Evolutionary conservation across 2,797 vertebrate species (phyloP).

Genomic region (Caiman crocodilus): DNA sequence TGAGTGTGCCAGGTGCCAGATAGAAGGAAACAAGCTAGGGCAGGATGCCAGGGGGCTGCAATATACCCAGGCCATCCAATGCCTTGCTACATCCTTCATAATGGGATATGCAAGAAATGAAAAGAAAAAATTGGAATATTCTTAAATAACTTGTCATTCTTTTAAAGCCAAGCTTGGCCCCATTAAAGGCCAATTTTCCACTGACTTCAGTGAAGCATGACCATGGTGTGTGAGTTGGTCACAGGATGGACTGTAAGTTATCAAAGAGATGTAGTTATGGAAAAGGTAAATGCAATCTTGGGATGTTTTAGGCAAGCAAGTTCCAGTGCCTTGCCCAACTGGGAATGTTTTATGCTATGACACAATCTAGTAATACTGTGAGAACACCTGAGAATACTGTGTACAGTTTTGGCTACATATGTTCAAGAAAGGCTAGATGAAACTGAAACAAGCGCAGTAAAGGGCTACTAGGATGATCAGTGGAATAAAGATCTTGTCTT

Average conservation of each 20-base stretch:
- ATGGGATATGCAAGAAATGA: not conserved
- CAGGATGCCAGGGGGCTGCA: too few relatives aligned
- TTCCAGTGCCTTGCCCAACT: too few relatives aligned
- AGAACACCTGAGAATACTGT: not conserved
- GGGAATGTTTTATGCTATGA: not conserved
- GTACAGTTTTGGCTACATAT: not conserved
- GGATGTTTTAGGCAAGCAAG: not conserved
- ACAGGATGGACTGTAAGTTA: not conserved
- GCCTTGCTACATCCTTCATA: rapidly evolving
- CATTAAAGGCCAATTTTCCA: not conserved
- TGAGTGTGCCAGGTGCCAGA: too few relatives aligned
- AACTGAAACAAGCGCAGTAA: not conserved
- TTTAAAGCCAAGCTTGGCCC: not conserved
- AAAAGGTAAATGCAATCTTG: not conserved
- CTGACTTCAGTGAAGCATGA: not conserved
- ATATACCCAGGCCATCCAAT: too few relatives aligned
- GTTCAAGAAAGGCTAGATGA: not conserved
- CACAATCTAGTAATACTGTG: too few relatives aligned
- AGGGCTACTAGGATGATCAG: not conserved
- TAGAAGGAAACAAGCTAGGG: too few relatives aligned
- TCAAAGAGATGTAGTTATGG: not conserved
- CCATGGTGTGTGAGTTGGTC: not conserved
- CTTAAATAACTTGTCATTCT: slow-evolving; percentile 3
- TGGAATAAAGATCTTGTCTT: too few relatives aligned
- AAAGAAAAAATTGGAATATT: not conserved